Percentiles rank a stretch among this genome's conserved stretches.
Evolutionary conservation across 2,888 invertebrate genomes (phyloP).

Genomic region (Nemoura dubitans): DNA sequence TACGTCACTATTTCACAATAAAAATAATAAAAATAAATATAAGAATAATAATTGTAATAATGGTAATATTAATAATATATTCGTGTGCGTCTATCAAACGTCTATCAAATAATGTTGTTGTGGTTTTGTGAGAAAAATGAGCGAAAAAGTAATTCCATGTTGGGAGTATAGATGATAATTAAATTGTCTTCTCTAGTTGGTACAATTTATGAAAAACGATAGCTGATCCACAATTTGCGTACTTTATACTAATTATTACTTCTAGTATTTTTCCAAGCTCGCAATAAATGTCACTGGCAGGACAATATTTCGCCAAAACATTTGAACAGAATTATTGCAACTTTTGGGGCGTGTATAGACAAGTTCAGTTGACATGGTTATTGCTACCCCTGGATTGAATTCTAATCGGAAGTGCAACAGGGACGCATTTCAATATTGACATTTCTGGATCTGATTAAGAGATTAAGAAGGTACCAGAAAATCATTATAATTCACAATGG

Average conservation of each 20-base stretch:
- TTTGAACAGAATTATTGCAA: neutral
- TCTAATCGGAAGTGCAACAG: neutral
- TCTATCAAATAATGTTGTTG: neutral
- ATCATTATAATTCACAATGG: neutral
- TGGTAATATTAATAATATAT: neutral
- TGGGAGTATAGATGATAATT: neutral
- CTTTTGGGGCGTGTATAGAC: neutral
- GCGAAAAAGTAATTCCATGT: neutral
- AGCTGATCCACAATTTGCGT: slow-evolving; percentile 7
- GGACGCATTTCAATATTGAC: neutral
- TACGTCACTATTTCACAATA: neutral
- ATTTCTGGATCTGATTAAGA: neutral
- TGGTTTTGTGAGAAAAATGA: neutral
- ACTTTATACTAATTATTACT: slow-evolving; percentile 21
- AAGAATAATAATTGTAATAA: slow-evolving; percentile 7
- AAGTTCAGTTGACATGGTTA: neutral
- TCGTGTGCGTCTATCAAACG: slow-evolving; percentile 12
- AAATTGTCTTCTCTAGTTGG: neutral
- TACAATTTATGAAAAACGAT: slow-evolving; percentile 12
- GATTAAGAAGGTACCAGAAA: neutral
- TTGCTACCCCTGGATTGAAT: neutral
- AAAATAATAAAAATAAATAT: neutral
- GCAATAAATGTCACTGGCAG: neutral
- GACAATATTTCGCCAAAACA: neutral
- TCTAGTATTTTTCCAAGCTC: slow-evolving; percentile 33